Conservation (phyloP, 2,113 vertebrate genomes). For the Pollachius pollachius region DNA sequence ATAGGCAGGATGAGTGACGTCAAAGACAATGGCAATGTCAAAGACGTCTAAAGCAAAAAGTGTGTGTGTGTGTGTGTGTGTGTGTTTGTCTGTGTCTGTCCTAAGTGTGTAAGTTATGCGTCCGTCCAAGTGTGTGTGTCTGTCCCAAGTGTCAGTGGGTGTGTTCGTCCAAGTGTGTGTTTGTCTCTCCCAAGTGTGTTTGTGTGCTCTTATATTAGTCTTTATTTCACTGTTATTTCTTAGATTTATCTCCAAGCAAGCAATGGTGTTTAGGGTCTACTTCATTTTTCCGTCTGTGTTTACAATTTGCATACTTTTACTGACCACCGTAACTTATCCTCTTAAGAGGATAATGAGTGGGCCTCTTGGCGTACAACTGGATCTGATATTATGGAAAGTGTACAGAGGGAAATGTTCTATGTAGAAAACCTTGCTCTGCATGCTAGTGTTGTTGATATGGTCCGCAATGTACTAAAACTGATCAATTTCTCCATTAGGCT, state of each 20-base stretch:
- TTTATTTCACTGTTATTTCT: constrained; percentile 28
- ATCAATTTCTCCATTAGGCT: constrained; percentile 3
- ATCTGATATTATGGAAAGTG: constrained; percentile 26
- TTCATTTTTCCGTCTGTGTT: constrained; percentile 22
- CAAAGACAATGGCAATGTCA: too few species aligned
- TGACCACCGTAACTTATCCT: constrained; percentile 18
- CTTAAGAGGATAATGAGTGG: constrained; percentile 24
- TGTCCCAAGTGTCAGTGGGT: too few species aligned
- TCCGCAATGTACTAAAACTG: constrained; percentile 5
- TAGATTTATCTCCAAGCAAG: constrained; percentile 8
- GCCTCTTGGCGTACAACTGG: constrained; percentile 20
- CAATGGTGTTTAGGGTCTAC: constrained; percentile 12
- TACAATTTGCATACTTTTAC: constrained; percentile 20
- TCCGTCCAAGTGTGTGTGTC: too few species aligned
- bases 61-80: background rate
- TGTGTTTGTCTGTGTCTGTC: too few species aligned
- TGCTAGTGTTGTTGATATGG: constrained; percentile 14
- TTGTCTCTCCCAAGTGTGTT: too few species aligned
- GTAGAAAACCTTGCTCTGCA: constrained; percentile 8
- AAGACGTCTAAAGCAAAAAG: too few species aligned
- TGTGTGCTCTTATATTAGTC: background rate
- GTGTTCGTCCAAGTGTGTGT: too few species aligned
- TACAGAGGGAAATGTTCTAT: background rate
- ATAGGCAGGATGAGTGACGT: too few species aligned
- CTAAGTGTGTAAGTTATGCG: too few species aligned